Percentiles rank a stretch among this genome's conserved stretches.
phyloP scores from a whole-genome alignment of 1,140 invertebrate genomes.

The Drosophila repletoides region DNA sequence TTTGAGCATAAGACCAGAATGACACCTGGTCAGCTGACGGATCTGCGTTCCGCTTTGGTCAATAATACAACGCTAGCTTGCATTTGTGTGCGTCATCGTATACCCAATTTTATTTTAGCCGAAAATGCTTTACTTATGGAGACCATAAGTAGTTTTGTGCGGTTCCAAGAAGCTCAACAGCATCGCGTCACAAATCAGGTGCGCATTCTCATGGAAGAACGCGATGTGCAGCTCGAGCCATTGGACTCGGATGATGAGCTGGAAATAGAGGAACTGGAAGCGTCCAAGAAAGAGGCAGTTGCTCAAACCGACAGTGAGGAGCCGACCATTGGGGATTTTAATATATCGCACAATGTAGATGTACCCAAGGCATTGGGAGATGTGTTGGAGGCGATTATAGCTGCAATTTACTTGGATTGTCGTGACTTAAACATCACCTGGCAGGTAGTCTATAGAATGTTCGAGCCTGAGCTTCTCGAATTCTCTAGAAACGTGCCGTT shows the following conservation, averaged over 20 bases:
- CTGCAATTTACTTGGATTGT: conserved; percentile 95
- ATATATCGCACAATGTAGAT: conserved; percentile 89
- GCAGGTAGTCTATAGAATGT: conserved; percentile 90
- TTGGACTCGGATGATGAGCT: conserved; percentile 63
- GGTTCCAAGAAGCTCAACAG: conserved; percentile 89
- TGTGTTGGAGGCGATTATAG: conserved; percentile 95
- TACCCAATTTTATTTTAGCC: conserved; percentile 88
- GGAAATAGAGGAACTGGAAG: not conserved
- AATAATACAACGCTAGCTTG: conserved; percentile 98
- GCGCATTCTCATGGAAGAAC: conserved; percentile 87
- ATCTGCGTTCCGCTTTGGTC: conserved; percentile 95
- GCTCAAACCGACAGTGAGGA: not conserved
- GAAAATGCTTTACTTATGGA: conserved; percentile 86
- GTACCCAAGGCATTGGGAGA: conserved; percentile 97
- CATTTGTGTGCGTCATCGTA: conserved; percentile 91
- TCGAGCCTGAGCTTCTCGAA: conserved; percentile 88
- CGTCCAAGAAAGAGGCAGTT: not conserved
- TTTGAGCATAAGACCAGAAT: conserved; percentile 88
- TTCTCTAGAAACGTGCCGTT: conserved; percentile 94
- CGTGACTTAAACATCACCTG: conserved; percentile 91
- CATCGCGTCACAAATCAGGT: conserved; percentile 86
- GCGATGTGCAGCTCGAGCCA: conserved; percentile 76
- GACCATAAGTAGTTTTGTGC: conserved; percentile 90
- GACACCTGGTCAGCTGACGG: conserved; percentile 93
- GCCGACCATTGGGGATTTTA: conserved; percentile 22